Evolutionary conservation across 1,140 invertebrate species (phyloP).

Genomic region (Cydia strobilella): DNA sequence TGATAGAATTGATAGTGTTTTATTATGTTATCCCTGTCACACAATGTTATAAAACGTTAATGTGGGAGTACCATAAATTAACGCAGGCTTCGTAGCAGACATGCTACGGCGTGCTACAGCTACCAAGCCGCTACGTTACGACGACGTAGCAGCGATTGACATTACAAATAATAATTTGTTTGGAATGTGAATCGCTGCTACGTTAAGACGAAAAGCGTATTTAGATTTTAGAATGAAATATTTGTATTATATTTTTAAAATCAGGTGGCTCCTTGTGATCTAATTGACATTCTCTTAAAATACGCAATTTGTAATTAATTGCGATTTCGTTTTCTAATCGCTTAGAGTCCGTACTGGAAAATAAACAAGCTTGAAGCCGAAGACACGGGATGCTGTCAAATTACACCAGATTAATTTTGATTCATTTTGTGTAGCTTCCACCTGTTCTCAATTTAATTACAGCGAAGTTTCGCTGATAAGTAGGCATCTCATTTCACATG

Average conservation of each 20-base stretch:
- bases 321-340: not conserved
- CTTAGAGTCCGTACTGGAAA: not conserved
- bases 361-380: constrained; percentile 43
- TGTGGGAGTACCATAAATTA: not conserved
- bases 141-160: no score
- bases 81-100: not conserved
- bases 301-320: not conserved
- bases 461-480: constrained; percentile 55
- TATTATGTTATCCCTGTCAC: no score
- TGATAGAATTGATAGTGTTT: no score
- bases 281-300: not conserved
- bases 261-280: not conserved
- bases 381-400: constrained; percentile 53
- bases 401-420: constrained; percentile 68
- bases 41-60: no score
- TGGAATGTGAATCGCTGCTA: no score
- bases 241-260: not conserved
- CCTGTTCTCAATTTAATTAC: constrained; percentile 72
- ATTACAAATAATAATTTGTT: no score
- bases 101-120: not conserved
- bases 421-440: constrained; percentile 60
- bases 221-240: not conserved
- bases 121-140: constrained; percentile 5
- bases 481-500: constrained; percentile 64
- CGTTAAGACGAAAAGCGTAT: not conserved